Base-by-base conservation (phyloP, 2,797 vertebrate species). In the Phylloscopus collybita region DNA sequence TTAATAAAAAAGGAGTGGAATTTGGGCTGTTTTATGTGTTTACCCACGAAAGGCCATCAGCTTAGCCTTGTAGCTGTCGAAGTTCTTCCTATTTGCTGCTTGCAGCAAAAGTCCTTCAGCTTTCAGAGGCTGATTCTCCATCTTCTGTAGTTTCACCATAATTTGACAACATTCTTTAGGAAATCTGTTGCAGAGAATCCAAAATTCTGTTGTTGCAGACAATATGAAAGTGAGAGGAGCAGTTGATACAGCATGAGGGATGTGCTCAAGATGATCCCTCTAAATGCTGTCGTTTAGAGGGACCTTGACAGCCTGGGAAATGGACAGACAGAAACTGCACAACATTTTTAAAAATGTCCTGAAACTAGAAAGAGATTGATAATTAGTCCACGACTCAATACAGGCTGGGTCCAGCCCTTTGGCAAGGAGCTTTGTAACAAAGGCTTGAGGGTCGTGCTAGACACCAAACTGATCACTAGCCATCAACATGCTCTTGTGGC, bases 401-500 rank as follows among this genome's bases (percentile, higher is more conserved):
- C 4, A 59, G 32, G 20, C 26, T 70, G 44, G 12, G 16, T 80
- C 34, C 73, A 42, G 34, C 11, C 14, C 1, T 2, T 32, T 86
- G 73, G 32, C 59, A 61, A 42, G 60, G 60, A 83, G 7, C 40
- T 87, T 53, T 67, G 21, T 13, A 34, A 34, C 32, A 60, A 53
- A 65, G 56, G 7, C 19, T 22, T 40, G 25, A 20, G 20, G 9
- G 29, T 40, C 2, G 15, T 76, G 30, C 8, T 56, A 8, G 64
- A 29, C 17, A 27, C 50, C 64, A 23, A 50, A 16, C 2, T 64
- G 67, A 22, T 7, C 67, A 22, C n/a, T 38, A 40, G 50, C 15
- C 27, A 51, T 26, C 13, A n/a, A 13, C 0, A 0, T 4, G 18
- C 12, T 49, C 45, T 22, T 27, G 22, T 45, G 74, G 44, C 61